Percentiles rank a stretch among this genome's conserved stretches.
Evolutionary conservation across 2,797 vertebrate species (phyloP).

Genomic region (Acanthornis magna): DNA sequence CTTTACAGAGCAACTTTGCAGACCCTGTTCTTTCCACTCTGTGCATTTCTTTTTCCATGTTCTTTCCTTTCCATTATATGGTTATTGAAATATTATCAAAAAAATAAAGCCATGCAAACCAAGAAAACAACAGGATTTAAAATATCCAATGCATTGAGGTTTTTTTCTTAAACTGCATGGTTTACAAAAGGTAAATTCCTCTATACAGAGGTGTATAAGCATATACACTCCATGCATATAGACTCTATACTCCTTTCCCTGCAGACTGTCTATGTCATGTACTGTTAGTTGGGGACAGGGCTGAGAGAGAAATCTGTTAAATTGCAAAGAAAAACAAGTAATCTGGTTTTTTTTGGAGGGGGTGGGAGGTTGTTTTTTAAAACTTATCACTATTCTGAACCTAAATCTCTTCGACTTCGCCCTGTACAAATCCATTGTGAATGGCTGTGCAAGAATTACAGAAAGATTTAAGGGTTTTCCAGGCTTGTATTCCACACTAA

Average conservation of each 20-base stretch:
- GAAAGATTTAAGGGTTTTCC: conserved; percentile 20
- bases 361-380: neutral
- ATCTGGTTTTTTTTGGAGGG: neutral
- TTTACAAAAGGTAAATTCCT: conserved; percentile 1
- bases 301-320: neutral
- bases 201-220: neutral
- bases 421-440: conserved; percentile 41
- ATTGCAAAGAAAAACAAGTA: neutral
- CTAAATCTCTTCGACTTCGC: neutral
- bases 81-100: neutral
- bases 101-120: neutral
- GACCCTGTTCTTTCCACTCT: neutral
- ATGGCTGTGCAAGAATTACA: conserved; percentile 46
- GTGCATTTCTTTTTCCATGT: neutral
- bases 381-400: conserved; percentile 3
- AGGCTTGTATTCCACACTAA: conserved; percentile 39
- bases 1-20: neutral
- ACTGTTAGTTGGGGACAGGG: neutral
- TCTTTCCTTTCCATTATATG: neutral
- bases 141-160: neutral
- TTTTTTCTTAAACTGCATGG: neutral
- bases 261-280: neutral
- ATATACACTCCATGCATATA: neutral
- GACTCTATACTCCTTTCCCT: neutral
- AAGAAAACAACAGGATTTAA: neutral